These are phyloP conservation scores for Anguilla pacifica DNA, from an alignment of 2,797 vertebrate genomes.

Conservation along the genomic window DNA sequence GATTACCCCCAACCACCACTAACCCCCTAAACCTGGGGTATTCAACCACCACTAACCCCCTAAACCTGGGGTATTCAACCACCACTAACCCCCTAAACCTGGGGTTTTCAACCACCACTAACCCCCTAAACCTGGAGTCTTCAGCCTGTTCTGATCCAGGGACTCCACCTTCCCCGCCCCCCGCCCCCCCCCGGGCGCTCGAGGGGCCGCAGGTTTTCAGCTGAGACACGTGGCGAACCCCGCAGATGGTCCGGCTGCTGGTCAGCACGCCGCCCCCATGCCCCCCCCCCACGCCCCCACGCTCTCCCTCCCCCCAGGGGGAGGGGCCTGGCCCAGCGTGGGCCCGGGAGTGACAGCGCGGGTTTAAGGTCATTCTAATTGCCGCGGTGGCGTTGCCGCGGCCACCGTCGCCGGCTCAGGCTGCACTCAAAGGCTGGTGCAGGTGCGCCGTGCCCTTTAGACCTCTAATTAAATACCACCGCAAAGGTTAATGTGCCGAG, in stretches of 20 bases:
- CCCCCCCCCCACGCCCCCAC: conserved; percentile 45
- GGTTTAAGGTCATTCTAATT: conserved; percentile 83
- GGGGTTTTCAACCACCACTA: too few species aligned
- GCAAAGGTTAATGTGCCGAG: conserved; percentile 77
- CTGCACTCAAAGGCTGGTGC: conserved; percentile 54
- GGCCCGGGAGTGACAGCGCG: conserved; percentile 58
- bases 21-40: background rate
- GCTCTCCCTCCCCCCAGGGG: conserved; percentile 57
- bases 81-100: too few species aligned
- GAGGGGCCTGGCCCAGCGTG: conserved; percentile 60
- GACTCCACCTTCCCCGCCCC: too few species aligned
- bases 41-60: too few species aligned
- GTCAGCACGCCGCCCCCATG: conserved; percentile 36
- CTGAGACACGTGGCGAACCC: conserved; percentile 33
- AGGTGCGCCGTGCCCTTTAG: conserved; percentile 67
- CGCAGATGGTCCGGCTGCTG: background rate
- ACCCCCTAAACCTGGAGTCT: too few species aligned
- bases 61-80: too few species aligned
- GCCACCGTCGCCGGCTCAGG: conserved; percentile 60
- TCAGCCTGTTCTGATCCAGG: too few species aligned
- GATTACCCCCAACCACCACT: background rate
- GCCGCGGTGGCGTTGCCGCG: conserved; percentile 58
- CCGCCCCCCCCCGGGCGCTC: conserved; percentile 31
- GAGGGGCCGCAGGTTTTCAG: conserved; percentile 58
- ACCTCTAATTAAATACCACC: conserved; percentile 82